Evolutionary conservation across 1,140 invertebrate genomes (phyloP).

Genomic region (honey bee (Apis mellifera)): DNA sequence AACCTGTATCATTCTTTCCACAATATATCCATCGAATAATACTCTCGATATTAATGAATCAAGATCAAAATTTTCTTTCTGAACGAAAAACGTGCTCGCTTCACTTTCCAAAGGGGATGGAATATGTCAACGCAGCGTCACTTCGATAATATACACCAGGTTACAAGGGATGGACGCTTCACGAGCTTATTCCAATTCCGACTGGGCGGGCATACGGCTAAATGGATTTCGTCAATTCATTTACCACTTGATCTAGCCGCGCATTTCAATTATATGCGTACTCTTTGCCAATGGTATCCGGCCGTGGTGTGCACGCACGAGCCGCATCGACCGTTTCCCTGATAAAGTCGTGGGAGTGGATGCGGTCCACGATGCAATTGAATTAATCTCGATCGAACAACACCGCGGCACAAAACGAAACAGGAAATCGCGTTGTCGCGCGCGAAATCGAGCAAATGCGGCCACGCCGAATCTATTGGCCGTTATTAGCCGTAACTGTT

Average conservation of each 20-base stretch:
- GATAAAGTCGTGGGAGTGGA: conserved; percentile 59
- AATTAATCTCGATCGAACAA: conserved; percentile 66
- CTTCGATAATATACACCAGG: neutral
- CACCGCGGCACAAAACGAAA: conserved; percentile 58
- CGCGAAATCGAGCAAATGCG: conserved; percentile 42
- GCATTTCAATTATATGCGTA: conserved; percentile 67
- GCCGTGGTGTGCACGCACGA: conserved; percentile 7
- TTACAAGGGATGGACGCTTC: conserved; percentile 4
- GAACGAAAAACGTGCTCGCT: too few species aligned
- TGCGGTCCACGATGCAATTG: conserved; percentile 58
- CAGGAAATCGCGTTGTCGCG: conserved; percentile 62
- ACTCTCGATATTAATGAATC: too few species aligned
- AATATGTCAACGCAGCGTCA: neutral
- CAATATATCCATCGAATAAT: too few species aligned
- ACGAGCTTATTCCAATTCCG: conserved; percentile 57
- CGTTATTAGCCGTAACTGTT: conserved; percentile 61
- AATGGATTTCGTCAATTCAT: conserved; percentile 67
- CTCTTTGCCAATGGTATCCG: conserved; percentile 59
- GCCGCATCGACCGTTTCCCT: conserved; percentile 4
- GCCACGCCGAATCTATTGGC: conserved; percentile 44
- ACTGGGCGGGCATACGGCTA: conserved; percentile 46
- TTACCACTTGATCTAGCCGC: conserved; percentile 65
- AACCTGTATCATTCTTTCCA: too few species aligned
- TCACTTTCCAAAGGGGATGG: too few species aligned
- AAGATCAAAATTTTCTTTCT: too few species aligned